These are phyloP conservation scores for Araneus ventricosus DNA, from an alignment of 1,140 invertebrate genomes.

Conservation along the genomic window DNA sequence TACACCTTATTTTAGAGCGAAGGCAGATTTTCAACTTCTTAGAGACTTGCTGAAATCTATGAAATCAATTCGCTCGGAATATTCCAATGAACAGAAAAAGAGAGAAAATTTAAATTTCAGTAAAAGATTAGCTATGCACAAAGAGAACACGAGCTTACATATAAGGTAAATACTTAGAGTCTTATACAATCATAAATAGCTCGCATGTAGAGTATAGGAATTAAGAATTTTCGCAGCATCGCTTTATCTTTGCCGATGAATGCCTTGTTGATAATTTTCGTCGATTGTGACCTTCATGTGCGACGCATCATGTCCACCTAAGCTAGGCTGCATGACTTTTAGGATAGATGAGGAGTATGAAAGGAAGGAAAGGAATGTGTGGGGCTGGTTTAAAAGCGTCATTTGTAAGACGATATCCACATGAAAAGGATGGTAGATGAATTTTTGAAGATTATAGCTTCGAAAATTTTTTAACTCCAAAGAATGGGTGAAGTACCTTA, in stretches of 20 bases:
- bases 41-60: background rate
- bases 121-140: conserved; percentile 11
- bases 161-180: conserved; percentile 15
- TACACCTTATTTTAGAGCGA: background rate
- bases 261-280: no score
- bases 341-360: background rate
- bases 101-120: background rate
- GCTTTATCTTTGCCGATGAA: no score
- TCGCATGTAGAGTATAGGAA: conserved; percentile 17
- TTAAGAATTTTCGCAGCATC: background rate
- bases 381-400: background rate
- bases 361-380: background rate
- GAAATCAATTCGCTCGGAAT: background rate
- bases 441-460: no score
- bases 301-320: background rate
- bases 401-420: no score
- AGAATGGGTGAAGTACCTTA: no score
- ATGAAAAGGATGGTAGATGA: no score
- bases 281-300: background rate
- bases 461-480: no score
- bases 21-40: background rate
- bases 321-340: background rate
- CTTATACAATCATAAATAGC: background rate
- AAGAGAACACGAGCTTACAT: background rate
- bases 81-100: background rate